A percentile compares a stretch with the other conserved stretches of the same genome.
Evolutionary conservation across 2,797 vertebrate genomes (phyloP).

Genomic region (Capromys pilorides): DNA sequence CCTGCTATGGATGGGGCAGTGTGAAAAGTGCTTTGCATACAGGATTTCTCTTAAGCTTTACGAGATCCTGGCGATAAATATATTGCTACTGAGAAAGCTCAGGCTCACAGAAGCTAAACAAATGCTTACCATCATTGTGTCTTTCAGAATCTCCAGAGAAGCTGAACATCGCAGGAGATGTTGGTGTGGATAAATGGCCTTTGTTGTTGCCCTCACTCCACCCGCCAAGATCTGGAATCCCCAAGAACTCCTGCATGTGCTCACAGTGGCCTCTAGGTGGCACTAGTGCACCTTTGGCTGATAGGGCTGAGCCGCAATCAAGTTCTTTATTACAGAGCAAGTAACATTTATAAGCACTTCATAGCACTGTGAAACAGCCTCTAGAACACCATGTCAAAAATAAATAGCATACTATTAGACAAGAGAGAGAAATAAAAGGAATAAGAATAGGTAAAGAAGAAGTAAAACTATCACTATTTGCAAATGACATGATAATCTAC

Average conservation of each 20-base stretch:
- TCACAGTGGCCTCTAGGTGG: constrained; percentile 43
- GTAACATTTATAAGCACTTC: constrained; percentile 24
- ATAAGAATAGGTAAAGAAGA: too few relatives aligned
- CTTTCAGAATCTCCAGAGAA: not conserved
- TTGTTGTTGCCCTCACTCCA: not conserved
- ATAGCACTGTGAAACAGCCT: constrained; percentile 39
- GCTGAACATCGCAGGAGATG: not conserved
- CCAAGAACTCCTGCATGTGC: not conserved
- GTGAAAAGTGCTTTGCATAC: not conserved
- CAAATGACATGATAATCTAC: too few relatives aligned
- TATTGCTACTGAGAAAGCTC: not conserved
- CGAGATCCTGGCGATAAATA: not conserved
- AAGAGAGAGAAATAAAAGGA: too few relatives aligned
- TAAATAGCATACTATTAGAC: too few relatives aligned
- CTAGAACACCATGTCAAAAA: constrained; percentile 22
- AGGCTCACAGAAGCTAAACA: not conserved
- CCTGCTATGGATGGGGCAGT: not conserved
- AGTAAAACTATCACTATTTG: too few relatives aligned
- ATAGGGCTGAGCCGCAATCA: not conserved
- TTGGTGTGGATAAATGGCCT: not conserved
- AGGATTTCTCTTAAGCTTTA: not conserved
- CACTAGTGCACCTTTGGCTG: not conserved
- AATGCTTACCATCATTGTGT: not conserved
- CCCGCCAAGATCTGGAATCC: accelerated
- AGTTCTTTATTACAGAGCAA: constrained; percentile 46